Percentiles rank a stretch among this genome's conserved stretches.
Evolutionary conservation across 2,888 invertebrate species (phyloP).

Genomic region (Mimas tiliae): DNA sequence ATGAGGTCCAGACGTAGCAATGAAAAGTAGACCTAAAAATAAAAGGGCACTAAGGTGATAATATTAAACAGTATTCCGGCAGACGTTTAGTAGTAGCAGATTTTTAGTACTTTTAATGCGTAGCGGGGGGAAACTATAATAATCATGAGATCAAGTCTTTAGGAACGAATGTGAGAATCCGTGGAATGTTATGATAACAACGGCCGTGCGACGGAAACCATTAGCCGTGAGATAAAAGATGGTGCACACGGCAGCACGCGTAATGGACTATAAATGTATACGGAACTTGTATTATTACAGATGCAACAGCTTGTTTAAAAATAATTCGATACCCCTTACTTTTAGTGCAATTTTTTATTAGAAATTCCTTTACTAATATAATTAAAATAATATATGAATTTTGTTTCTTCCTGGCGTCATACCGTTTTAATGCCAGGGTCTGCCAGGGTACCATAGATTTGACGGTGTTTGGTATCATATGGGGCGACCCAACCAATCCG

Average conservation of each 20-base stretch:
- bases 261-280: conserved; percentile 30
- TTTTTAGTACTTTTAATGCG: background rate
- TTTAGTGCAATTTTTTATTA: background rate
- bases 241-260: conserved; percentile 23
- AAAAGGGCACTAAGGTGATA: no score
- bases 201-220: conserved; percentile 34
- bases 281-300: conserved; percentile 21
- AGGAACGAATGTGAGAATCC: conserved; percentile 56
- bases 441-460: no score
- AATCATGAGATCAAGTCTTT: conserved; percentile 20
- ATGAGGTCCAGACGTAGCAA: no score
- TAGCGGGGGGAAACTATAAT: conserved; percentile 6
- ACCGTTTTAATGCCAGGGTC: no score
- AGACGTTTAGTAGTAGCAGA: background rate
- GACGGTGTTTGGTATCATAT: no score
- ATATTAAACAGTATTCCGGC: background rate
- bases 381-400: background rate
- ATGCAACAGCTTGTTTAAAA: background rate
- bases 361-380: background rate
- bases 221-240: conserved; percentile 22
- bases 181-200: conserved; percentile 67
- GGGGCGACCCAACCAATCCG: no score
- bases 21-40: no score
- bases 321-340: background rate
- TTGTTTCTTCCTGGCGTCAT: no score